Evolutionary conservation across 2,888 invertebrate species (phyloP), one percentile per base, ranked within the genome.

Genomic region (Acleris holmiana): DNA sequence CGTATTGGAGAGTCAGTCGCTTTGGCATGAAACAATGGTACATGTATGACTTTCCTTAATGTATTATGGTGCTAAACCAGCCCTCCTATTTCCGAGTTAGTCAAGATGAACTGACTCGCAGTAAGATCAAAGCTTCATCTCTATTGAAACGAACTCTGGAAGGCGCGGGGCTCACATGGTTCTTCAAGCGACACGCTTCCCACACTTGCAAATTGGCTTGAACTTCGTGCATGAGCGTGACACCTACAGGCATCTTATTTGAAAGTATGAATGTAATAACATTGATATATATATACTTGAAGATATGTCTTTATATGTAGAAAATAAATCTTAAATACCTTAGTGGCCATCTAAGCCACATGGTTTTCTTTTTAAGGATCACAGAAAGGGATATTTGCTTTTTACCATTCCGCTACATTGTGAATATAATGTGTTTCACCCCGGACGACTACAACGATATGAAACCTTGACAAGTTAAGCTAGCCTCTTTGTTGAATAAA

Each of bases 1-100:
- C 65, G 57, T 68, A 67, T 69, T 68, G 62, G 68, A 68, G 71
- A 69, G 63, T 73, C 73, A 73, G 73, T 73, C 73, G 51, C 70
- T 70, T 70, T 71, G 68, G 69, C 65, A 66, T 66, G 69, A 67
- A 68, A 67, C 29, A 62, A 61, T 67, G 58, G 57, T 63, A 58
- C 54, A 47, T 35, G 51, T 50, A 46, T 49, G 46, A 51, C 54
- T 49, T 49, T 48, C 8, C 23, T 35, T 13, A 35, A 13, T 35
- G 35, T 29, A 35, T 35, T 35, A 35, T 35, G 35, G 35, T 35
- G 3, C 23, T 23, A 4, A 23, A 23, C 23, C 13, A 2, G 13
- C n/a, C n/a, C n/a, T n/a, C n/a, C n/a, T 29, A 35, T 35, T 35
- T 13, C 13, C 10, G 0, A 35, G 35, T 4, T 35, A 13, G 35